A percentile compares a stretch with the other conserved stretches of the same genome.
phyloP scores from a whole-genome alignment of 2,113 vertebrate species.

The Edolisoma coerulescens region DNA sequence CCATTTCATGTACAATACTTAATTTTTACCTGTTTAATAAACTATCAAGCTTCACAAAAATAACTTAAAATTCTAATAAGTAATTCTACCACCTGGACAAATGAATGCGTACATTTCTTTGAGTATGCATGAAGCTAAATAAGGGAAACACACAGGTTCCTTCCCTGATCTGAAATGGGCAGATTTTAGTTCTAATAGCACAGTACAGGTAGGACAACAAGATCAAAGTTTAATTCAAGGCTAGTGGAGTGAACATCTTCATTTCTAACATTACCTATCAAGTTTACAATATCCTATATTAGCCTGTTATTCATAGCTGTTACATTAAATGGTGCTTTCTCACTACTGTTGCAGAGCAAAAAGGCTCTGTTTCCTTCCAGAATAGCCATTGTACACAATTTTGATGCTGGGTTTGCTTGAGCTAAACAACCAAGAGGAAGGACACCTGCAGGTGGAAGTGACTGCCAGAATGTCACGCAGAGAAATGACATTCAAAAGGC shows the following conservation, averaged over 20 bases:
- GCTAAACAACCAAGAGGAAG: slow-evolving; percentile 22
- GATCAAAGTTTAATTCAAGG: background rate
- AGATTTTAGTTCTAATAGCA: background rate
- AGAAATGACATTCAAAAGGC: slow-evolving; percentile 53
- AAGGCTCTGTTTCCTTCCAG: background rate
- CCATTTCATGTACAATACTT: background rate
- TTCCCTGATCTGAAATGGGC: background rate
- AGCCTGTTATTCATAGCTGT: background rate
- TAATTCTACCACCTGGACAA: background rate
- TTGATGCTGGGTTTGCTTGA: background rate
- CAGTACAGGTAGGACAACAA: background rate
- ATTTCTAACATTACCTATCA: background rate
- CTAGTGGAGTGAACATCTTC: background rate
- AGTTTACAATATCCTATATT: background rate
- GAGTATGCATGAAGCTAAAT: background rate
- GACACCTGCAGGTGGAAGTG: slow-evolving; percentile 21
- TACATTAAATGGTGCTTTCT: background rate
- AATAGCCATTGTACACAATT: background rate
- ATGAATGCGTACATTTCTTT: background rate
- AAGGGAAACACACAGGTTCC: background rate
- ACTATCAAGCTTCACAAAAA: background rate
- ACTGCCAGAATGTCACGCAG: slow-evolving; percentile 46
- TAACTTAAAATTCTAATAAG: background rate
- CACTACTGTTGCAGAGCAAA: background rate
- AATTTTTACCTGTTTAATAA: background rate